Base-by-base conservation (phyloP, 1,140 invertebrate genomes). In the Agraylea sexmaculata region DNA sequence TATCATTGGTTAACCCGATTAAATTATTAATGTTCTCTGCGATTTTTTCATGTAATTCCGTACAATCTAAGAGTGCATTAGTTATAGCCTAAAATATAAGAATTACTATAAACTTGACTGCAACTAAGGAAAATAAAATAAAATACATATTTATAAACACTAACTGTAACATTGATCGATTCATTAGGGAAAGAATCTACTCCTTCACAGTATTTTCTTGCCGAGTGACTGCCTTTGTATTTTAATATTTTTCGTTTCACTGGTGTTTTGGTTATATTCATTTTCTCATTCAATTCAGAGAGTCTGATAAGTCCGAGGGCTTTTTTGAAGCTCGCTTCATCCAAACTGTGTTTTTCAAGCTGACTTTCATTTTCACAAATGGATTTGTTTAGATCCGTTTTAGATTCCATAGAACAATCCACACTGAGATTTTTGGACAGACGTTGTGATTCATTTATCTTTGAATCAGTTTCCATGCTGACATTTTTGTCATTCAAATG, bases 11-110 rank as follows among this genome's bases (percentile, higher is more conserved):
- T 6, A 6, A 7, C 13, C n/a, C 25, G 2, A 22, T 34, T 5
- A 41, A n/a, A 25, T 41, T 42, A 34, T 49, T 49, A 13, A 49
- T 49, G 23, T 45, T 45, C n/a, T 49, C 40, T 28, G 47, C 47
- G 8, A 49, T 28, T 20, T 43, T 49, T 35, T 45, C 43, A 12
- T 49, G 47, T 4, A 49, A 28, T 27, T 49, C 47, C 13, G 47
- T 34, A 37, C 35, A 49, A 33, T 45, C 40, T 13, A 49, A 28
- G 4, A 49, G 30, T 8, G 43, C 40, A 19, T 49, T 49, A 17
- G 33, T 39, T 15, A 49, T 35, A 5, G 36, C 40, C 47, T 49
- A 27, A 25, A 45, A 43, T 27, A 35, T 29, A 23, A 30, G 20
- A 20, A 41, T n/a, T n/a, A 33, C 19, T 20, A 41, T 41, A 11